phyloP scores from a whole-genome alignment of 2,797 vertebrate genomes.

The Ctenosaura bakeri region DNA sequence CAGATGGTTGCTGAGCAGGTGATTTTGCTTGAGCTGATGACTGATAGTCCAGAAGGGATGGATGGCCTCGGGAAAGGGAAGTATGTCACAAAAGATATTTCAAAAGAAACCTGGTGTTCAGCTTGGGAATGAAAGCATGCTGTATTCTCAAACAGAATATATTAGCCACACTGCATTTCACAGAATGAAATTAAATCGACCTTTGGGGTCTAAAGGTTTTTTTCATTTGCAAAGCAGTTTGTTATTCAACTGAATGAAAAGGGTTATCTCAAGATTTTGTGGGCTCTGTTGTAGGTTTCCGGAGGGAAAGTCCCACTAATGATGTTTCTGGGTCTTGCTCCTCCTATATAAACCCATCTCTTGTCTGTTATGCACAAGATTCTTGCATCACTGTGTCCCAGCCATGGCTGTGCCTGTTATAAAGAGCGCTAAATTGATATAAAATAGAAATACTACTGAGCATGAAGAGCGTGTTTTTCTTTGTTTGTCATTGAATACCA shows the following conservation, averaged over 20 bases:
- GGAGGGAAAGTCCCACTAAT: neutral
- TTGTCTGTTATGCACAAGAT: neutral
- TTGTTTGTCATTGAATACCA: too few relatives aligned
- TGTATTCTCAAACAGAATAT: neutral
- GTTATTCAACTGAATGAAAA: neutral
- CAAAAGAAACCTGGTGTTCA: neutral
- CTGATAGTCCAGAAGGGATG: constrained; percentile 17
- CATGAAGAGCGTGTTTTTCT: neutral
- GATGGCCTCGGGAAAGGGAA: neutral
- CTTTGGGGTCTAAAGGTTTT: neutral
- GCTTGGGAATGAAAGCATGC: neutral
- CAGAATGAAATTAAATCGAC: neutral
- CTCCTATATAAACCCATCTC: too few relatives aligned
- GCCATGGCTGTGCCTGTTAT: neutral
- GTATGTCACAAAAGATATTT: neutral
- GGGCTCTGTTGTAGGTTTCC: neutral
- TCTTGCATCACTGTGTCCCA: neutral
- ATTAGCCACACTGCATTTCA: neutral
- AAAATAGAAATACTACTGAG: neutral
- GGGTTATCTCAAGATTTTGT: neutral
- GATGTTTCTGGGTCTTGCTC: neutral
- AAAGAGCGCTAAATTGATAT: neutral
- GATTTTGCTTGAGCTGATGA: constrained; percentile 22
- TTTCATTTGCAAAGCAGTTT: neutral
- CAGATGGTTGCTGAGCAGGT: constrained; percentile 34